Evolutionary conservation across 2,888 invertebrate species (phyloP).

Genomic region (Drosophila lutescens): DNA sequence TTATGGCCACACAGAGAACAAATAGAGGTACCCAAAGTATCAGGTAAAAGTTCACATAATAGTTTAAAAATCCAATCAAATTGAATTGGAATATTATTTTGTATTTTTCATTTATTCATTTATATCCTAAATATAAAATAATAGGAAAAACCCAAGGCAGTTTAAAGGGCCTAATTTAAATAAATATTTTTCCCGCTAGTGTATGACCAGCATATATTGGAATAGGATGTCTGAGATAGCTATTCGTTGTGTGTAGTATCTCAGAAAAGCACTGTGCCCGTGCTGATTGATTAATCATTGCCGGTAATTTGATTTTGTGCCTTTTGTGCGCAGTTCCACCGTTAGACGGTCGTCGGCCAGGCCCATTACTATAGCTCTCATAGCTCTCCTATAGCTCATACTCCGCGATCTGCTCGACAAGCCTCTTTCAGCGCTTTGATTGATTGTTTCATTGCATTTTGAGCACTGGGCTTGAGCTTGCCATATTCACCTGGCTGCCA

Average conservation of each 20-base stretch:
- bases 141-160: no score
- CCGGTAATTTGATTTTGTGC: constrained; percentile 79
- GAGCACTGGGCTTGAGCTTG: constrained; percentile 55
- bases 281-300: constrained; percentile 80
- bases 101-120: no score
- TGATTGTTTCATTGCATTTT: constrained; percentile 78
- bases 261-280: constrained; percentile 31
- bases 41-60: no score
- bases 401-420: constrained; percentile 47
- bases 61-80: no score
- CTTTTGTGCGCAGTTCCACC: constrained; percentile 62
- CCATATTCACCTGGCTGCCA: constrained; percentile 69
- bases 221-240: constrained; percentile 19
- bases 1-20: constrained; percentile 27
- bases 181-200: background rate
- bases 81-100: no score
- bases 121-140: no score
- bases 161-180: no score
- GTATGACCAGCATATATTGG: constrained; percentile 33
- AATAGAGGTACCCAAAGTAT: background rate
- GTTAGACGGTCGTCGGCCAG: constrained; percentile 53
- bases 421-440: constrained; percentile 70
- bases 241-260: constrained; percentile 20
- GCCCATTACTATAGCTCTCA: constrained; percentile 14
- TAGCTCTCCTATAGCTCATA: constrained; percentile 5